phyloP scores from a whole-genome alignment of 2,113 vertebrate species.

The Ceyx margarethae region DNA sequence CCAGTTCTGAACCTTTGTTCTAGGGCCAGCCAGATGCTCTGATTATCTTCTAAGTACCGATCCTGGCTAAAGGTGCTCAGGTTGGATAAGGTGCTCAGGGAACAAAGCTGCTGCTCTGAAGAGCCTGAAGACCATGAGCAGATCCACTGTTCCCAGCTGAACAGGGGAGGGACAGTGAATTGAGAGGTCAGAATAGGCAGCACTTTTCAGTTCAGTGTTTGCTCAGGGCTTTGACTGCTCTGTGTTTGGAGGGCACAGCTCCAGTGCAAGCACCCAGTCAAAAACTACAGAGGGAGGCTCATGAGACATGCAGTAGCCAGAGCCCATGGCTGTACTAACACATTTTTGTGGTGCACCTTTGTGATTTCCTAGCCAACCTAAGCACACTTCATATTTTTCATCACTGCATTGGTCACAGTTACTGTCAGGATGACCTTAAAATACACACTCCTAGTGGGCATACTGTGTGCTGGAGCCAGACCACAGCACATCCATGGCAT shows the following conservation, averaged over 20 bases:
- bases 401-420: not conserved
- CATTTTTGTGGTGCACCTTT: not conserved
- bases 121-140: not conserved
- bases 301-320: not conserved
- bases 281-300: not conserved
- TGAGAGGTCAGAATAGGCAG: not conserved
- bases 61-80: not conserved
- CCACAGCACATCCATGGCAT: fast-evolving
- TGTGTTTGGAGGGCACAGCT: fast-evolving
- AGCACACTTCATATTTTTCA: not conserved
- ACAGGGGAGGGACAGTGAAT: not conserved
- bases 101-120: not conserved
- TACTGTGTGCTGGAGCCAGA: not conserved
- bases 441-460: not conserved
- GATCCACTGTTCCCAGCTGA: not conserved
- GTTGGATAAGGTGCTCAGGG: fast-evolving
- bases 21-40: not conserved
- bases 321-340: not conserved
- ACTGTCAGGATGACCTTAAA: not conserved
- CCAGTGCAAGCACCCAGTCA: not conserved
- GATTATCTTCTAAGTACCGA: not conserved
- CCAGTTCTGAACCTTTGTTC: not conserved
- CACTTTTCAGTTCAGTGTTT: not conserved
- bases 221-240: not conserved
- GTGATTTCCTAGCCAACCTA: not conserved